phyloP scores from a whole-genome alignment of 2,797 vertebrate genomes.

The Falco columbarius region DNA sequence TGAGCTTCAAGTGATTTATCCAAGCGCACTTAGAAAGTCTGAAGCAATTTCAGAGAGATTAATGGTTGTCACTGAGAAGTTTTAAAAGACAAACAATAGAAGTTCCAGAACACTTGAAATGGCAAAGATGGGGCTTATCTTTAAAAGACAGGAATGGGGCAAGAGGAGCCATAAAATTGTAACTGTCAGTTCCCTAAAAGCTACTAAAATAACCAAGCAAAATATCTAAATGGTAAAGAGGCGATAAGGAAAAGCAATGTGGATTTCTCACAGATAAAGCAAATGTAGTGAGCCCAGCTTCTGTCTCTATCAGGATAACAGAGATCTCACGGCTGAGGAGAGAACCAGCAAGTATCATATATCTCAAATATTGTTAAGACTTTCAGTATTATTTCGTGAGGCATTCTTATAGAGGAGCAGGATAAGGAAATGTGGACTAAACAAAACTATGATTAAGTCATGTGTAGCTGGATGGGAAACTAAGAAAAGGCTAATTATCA shows the following conservation, averaged over 20 bases:
- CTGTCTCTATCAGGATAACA: not conserved
- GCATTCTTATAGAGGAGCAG: not conserved
- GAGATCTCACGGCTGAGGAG: not conserved
- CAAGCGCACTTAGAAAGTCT: no score
- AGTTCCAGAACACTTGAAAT: not conserved
- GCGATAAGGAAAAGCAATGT: not conserved
- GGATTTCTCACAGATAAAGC: not conserved
- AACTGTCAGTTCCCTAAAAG: not conserved
- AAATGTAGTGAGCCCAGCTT: not conserved
- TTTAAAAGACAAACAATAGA: not conserved
- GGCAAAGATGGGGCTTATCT: not conserved
- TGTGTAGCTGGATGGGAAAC: not conserved
- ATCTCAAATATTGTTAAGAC: not conserved
- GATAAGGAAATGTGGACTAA: not conserved
- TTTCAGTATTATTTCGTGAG: not conserved
- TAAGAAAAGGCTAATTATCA: not conserved
- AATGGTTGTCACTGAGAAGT: not conserved
- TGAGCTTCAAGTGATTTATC: not conserved
- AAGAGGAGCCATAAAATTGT: not conserved
- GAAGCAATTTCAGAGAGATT: not conserved
- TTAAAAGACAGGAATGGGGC: not conserved
- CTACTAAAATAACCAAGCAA: not conserved
- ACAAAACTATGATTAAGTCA: not conserved
- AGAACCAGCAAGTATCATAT: not conserved
- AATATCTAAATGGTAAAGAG: not conserved